Evolutionary conservation across 1,140 invertebrate genomes (phyloP).

Genomic region (Triops cancriformis): DNA sequence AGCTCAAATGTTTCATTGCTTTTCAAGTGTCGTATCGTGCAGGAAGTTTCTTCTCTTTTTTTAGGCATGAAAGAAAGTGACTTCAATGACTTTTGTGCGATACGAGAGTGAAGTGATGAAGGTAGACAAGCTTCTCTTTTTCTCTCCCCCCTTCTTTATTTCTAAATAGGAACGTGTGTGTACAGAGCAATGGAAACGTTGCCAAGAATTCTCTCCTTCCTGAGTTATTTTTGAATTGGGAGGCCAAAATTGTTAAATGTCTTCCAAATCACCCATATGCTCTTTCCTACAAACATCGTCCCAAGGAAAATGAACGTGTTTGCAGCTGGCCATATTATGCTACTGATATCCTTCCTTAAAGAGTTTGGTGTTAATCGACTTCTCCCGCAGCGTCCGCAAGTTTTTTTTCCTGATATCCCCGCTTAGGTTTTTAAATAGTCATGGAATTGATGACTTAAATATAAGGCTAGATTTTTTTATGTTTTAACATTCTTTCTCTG

Average conservation of each 20-base stretch:
- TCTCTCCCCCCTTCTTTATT: not conserved
- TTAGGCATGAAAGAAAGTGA: not conserved
- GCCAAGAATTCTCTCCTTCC: constrained; percentile 5
- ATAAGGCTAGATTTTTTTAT: no score
- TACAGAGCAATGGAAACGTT: not conserved
- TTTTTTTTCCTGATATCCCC: no score
- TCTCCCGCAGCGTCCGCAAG: no score
- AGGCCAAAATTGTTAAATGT: constrained; percentile 5
- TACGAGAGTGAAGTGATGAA: not conserved
- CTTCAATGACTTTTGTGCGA: not conserved
- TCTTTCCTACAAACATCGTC: not conserved
- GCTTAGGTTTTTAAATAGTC: no score
- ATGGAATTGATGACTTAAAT: no score
- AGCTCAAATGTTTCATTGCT: not conserved
- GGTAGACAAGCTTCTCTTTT: not conserved
- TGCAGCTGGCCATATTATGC: not conserved
- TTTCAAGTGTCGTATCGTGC: not conserved
- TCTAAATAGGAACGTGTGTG: constrained; percentile 6
- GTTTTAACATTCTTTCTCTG: no score
- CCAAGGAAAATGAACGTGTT: not conserved
- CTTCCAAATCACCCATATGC: constrained; percentile 8
- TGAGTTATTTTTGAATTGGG: constrained; percentile 8
- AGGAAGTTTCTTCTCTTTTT: not conserved
- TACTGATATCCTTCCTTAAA: not conserved
- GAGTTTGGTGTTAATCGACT: no score